Percentiles rank a stretch among this genome's conserved stretches.
phyloP scores from a whole-genome alignment of 2,888 invertebrate species.

The Hydrotaea cyrtoneurina region DNA sequence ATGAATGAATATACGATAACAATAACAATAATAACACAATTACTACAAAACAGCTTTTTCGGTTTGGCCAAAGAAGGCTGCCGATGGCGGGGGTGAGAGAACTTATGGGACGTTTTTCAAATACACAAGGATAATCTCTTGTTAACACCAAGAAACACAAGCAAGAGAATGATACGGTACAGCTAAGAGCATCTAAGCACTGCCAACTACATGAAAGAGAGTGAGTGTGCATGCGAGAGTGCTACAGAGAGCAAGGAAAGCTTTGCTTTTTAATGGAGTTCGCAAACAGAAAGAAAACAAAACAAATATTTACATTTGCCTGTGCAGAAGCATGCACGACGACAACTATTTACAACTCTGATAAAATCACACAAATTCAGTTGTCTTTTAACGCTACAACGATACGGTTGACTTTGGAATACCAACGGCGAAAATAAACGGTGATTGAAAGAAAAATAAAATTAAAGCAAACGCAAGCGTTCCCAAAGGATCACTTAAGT shows the following conservation, averaged over 20 bases:
- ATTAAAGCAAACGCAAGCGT: background rate
- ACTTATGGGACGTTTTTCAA: background rate
- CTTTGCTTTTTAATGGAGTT: background rate
- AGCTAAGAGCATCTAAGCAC: background rate
- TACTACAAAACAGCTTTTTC: constrained; percentile 9
- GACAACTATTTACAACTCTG: constrained; percentile 22
- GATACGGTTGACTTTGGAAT: constrained; percentile 47
- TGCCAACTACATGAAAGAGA: constrained; percentile 1
- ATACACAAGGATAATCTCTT: background rate
- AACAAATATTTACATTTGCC: constrained; percentile 5
- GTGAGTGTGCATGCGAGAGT: background rate
- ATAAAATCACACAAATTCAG: constrained; percentile 36
- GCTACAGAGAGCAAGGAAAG: constrained; percentile 11
- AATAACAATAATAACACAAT: constrained; percentile 24
- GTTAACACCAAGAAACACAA: background rate
- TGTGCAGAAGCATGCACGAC: background rate
- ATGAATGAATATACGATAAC: constrained; percentile 33
- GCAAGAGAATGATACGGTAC: background rate
- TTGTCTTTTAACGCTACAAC: constrained; percentile 61
- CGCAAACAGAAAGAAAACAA: constrained; percentile 3
- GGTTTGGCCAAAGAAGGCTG: background rate
- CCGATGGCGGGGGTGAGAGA: background rate
- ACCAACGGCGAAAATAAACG: background rate
- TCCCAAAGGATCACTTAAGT: background rate
- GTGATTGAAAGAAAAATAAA: background rate